phyloP scores from a whole-genome alignment of 2,888 invertebrate genomes.

The Mechanitis messenoides region DNA sequence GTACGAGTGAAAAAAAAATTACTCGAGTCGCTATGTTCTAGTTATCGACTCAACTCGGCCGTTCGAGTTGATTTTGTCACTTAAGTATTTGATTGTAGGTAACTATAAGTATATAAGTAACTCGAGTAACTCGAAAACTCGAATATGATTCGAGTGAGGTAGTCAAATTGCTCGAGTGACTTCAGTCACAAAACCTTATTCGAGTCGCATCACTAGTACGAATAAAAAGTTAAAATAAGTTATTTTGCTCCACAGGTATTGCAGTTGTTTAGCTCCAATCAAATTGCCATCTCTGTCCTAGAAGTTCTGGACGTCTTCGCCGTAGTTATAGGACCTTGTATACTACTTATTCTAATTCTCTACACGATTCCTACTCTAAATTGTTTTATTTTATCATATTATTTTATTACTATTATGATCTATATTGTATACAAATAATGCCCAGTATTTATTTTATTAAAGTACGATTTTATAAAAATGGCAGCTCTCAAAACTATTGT shows the following conservation, averaged over 20 bases:
- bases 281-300: constrained; percentile 65
- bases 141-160: too few relatives aligned
- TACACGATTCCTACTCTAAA: constrained; percentile 44
- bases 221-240: too few relatives aligned
- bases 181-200: too few relatives aligned
- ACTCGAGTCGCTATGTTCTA: too few relatives aligned
- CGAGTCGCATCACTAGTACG: too few relatives aligned
- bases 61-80: too few relatives aligned
- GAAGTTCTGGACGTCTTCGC: constrained; percentile 33
- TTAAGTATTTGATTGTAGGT: too few relatives aligned
- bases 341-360: constrained; percentile 58
- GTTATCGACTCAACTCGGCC: too few relatives aligned
- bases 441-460: constrained; percentile 52
- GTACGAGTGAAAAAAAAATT: too few relatives aligned
- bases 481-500: constrained; percentile 54
- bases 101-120: too few relatives aligned
- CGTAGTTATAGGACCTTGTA: constrained; percentile 64
- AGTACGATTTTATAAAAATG: constrained; percentile 21
- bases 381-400: constrained; percentile 31
- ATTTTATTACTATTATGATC: constrained; percentile 43
- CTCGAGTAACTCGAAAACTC: too few relatives aligned
- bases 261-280: constrained; percentile 65
- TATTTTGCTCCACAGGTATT: constrained; percentile 28
- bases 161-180: too few relatives aligned
- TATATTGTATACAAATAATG: constrained; percentile 48